phyloP scores from a whole-genome alignment of 2,797 vertebrate species.

The Sebastes melanostomus region DNA sequence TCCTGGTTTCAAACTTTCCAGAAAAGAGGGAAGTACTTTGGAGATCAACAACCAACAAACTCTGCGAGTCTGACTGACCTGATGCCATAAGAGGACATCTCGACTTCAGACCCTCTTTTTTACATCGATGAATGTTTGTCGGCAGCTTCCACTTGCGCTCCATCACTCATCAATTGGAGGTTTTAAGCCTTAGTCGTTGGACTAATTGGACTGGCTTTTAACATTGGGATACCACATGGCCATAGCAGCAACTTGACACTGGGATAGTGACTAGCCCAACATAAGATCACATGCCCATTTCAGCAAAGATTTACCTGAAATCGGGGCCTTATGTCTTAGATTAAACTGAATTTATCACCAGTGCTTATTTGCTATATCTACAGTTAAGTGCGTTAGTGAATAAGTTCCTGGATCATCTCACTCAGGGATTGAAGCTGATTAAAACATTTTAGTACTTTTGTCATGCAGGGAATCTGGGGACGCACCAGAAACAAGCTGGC shows the following conservation, averaged over 20 bases:
- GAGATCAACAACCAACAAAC: not conserved
- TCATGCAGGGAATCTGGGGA: conserved; percentile 55
- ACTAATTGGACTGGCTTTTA: conserved; percentile 22
- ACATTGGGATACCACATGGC: not conserved
- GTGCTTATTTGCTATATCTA: not conserved
- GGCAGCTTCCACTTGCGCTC: not conserved
- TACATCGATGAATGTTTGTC: conserved; percentile 39
- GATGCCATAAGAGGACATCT: conserved; percentile 13
- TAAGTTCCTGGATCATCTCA: not conserved
- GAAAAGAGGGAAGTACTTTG: not conserved
- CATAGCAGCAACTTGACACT: conserved; percentile 3
- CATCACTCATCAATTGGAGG: not conserved
- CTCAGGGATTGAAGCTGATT: not conserved
- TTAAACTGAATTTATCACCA: not conserved
- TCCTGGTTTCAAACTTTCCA: not conserved
- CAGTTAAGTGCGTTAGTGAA: not conserved
- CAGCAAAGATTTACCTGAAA: not conserved
- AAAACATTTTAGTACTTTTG: conserved; percentile 17
- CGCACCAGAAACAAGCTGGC: conserved; percentile 16
- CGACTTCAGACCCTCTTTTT: not conserved
- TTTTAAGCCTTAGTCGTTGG: not conserved
- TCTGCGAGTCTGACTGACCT: not conserved
- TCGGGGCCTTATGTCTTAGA: conserved; percentile 25
- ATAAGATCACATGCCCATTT: conserved; percentile 15
- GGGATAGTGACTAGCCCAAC: not conserved